These are phyloP conservation scores for Stichopus chloronotus DNA, from an alignment of 35 echinoderm and acorn worm genomes.

Conservation along the genomic window DNA sequence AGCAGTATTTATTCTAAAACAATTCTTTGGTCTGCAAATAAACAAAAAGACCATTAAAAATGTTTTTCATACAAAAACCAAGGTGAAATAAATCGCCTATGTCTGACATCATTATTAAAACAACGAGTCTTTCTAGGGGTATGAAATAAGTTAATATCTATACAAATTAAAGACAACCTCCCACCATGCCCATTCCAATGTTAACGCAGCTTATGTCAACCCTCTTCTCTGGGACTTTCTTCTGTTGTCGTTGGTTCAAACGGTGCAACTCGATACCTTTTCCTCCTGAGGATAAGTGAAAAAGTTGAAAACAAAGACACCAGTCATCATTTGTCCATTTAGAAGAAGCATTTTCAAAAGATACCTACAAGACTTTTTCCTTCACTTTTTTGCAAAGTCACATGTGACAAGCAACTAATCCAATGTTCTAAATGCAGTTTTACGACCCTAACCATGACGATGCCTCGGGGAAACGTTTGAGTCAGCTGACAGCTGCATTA, in stretches of 20 bases:
- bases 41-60: slow-evolving; percentile 49
- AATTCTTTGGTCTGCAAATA: slow-evolving; percentile 49
- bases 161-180: slow-evolving; percentile 32
- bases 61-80: slow-evolving; percentile 40
- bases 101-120: slow-evolving; percentile 5
- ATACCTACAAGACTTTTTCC: too few species aligned
- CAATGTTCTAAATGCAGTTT: too few species aligned
- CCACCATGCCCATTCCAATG: not conserved
- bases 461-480: too few species aligned
- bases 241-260: not conserved
- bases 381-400: too few species aligned
- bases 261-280: slow-evolving; percentile 67
- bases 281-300: slow-evolving; percentile 61
- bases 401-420: too few species aligned
- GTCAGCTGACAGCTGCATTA: too few species aligned
- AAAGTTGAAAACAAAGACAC: slow-evolving; percentile 33
- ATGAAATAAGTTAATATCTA: slow-evolving; percentile 53
- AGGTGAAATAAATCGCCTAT: slow-evolving; percentile 10
- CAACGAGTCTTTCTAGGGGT: not conserved
- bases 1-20: slow-evolving; percentile 38
- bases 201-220: not conserved
- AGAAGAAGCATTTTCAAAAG: not conserved
- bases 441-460: too few species aligned
- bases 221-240: slow-evolving; percentile 16
- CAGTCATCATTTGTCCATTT: not conserved